Base-by-base conservation (phyloP, 2,113 vertebrate genomes). In the Anguilla rostrata region DNA sequence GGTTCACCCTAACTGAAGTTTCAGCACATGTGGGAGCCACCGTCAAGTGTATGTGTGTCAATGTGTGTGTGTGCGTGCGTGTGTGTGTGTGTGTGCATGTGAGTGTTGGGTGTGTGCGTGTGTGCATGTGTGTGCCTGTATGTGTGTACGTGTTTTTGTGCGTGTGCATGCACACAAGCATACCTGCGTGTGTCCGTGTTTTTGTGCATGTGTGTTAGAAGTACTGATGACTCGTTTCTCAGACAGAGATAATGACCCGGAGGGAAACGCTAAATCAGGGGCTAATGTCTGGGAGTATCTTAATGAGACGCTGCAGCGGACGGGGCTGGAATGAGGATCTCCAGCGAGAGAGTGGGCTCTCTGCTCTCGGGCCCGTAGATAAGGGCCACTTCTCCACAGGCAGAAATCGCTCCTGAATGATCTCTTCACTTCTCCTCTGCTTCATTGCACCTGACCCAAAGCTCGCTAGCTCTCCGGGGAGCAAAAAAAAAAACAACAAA, bases 401-500 rank as follows among this genome's bases (percentile, higher is more conserved):
- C 57, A 16, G 22, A 71, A 71, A 71, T 71, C 63, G 20, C 22
- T 71, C 63, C 26, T 71, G 26, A 26, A 71, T 71, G 22, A 16
- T n/a, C 63, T 22, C 63, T 71, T 26, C 26, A n/a, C 5, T 26
- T 71, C 26, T 7, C 63, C 9, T 22, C 63, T 1, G 63, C 5
- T n/a, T 16, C 1, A 20, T 14, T 60, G 56, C 18, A n/a, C 63
- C 26, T 71, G 63, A 71, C 86, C 40, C 5, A 78, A 89, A 87
- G 85, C 81, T 81, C 46, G 86, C 80, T 43, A 81, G 39, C 16
- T 1, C 20, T 46, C 56, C 81, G 11, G 82, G 53, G 79, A 66
- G 39, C 1, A 22, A 9, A 85, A 43, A 43, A 87, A 34, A 34
- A 0, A 34, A 34, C 34, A 34, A 34, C 34, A 34, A 34, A 34